Percentiles rank a stretch among this genome's conserved stretches.
phyloP scores from a whole-genome alignment of 2,797 vertebrate genomes.

The Rhinella marina region DNA sequence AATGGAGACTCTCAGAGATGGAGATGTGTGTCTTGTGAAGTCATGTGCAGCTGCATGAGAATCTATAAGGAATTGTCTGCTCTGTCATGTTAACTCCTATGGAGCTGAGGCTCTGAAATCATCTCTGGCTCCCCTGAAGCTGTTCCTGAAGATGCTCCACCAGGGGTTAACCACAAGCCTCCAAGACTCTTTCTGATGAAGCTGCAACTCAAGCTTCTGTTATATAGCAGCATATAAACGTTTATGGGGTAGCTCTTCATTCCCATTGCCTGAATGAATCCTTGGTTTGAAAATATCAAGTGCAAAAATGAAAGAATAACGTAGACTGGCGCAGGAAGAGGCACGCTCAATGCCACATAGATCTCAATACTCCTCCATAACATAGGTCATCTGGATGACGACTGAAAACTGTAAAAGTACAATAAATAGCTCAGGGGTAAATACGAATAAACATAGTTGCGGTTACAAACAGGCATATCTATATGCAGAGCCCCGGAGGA shows the following conservation, averaged over 20 bases:
- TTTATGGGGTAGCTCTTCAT: not conserved
- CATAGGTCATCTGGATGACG: not conserved
- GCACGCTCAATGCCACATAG: not conserved
- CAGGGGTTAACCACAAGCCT: not conserved
- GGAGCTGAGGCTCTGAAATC: not conserved
- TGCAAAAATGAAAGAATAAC: not conserved
- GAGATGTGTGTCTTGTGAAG: conserved; percentile 61
- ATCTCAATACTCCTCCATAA: no score
- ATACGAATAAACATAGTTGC: not conserved
- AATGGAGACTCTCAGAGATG: conserved; percentile 53
- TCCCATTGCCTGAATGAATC: not conserved
- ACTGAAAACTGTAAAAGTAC: not conserved
- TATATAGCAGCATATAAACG: not conserved
- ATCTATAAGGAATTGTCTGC: conserved; percentile 56
- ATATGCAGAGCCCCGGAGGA: not conserved
- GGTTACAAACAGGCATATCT: not conserved
- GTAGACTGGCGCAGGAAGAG: not conserved
- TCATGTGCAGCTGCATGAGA: conserved; percentile 61
- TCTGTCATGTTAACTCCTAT: conserved; percentile 49
- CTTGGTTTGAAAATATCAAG: not conserved
- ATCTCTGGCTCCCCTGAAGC: not conserved
- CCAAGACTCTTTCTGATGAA: not conserved
- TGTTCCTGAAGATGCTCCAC: not conserved
- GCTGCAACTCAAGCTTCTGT: not conserved
- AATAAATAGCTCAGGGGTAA: not conserved